Evolutionary conservation across 2,888 invertebrate genomes (phyloP).

Genomic region (Lottia scabra): DNA sequence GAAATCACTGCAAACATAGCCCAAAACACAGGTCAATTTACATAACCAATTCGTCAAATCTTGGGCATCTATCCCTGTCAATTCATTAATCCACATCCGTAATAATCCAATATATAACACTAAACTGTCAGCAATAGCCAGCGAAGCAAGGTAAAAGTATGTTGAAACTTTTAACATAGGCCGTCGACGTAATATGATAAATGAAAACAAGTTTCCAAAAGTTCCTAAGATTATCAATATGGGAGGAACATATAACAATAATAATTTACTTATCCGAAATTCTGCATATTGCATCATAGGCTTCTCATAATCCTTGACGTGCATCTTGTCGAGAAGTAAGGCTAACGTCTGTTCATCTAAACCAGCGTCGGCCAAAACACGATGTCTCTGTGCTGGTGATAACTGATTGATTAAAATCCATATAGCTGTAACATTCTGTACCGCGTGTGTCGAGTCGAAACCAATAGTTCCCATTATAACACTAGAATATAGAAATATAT

Average conservation of each 20-base stretch:
- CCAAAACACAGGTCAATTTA: conserved; percentile 54
- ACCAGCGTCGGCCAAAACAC: conserved; percentile 13
- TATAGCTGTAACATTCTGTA: conserved; percentile 16
- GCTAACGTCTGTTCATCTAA: conserved; percentile 16
- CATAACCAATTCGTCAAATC: conserved; percentile 54
- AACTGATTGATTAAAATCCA: conserved; percentile 18
- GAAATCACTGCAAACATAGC: conserved; percentile 61
- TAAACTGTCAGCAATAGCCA: conserved; percentile 63
- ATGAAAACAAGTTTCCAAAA: conserved; percentile 65
- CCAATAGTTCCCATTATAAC: background rate
- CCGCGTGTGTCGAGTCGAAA: background rate
- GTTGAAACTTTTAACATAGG: conserved; percentile 64
- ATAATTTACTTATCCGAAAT: conserved; percentile 44
- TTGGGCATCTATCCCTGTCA: conserved; percentile 56
- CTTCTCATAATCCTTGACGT: conserved; percentile 23
- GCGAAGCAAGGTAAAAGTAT: conserved; percentile 63
- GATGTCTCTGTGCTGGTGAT: conserved; percentile 11
- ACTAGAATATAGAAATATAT: background rate
- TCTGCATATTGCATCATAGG: conserved; percentile 34
- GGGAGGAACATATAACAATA: conserved; percentile 60
- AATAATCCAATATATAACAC: conserved; percentile 64
- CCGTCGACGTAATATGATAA: conserved; percentile 59
- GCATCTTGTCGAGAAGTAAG: conserved; percentile 23
- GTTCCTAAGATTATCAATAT: conserved; percentile 62
- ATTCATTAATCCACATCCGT: conserved; percentile 60